Evolutionary conservation across 1,140 invertebrate species (phyloP), one percentile per base, ranked within the genome.

Genomic region (Euschistus heros): DNA sequence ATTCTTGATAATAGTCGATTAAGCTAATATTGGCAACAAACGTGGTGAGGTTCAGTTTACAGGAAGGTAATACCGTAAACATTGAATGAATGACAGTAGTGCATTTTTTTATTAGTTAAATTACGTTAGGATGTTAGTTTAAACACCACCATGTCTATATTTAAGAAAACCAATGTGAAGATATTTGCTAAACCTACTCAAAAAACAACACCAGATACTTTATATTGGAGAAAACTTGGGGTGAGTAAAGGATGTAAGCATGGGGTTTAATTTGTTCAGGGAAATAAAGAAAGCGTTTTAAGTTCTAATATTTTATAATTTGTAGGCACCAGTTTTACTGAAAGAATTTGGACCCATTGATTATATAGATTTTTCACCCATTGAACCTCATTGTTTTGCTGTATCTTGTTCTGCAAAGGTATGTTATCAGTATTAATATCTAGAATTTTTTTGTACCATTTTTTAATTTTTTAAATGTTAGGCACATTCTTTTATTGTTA

Each of bases 281-380:
- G n/a, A n/a, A n/a, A n/a, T n/a, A n/a, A n/a, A n/a, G n/a, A n/a
- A n/a, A n/a, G n/a, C n/a, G 54, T 62, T 46, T 57, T 15, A 67
- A 68, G 30, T 67, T 18, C 7, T 67, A 20, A 63, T 50, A 50
- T 50, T 71, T 68, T 71, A 73, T 67, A 64, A 68, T 63, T 84
- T 82, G 69, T 74, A 94, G 92, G 78, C 84, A 70, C 91, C 92
- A 59, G 86, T 92, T 6, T 81, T 93, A 52, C 81, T 94, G 0
- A 97, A 96, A 77, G 94, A 97, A 76, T 92, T 89, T 80, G 92
- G 92, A 44, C 82, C 88, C 0, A 90, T 97, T 37, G 91, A 94
- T 74, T 88, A 90, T 71, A 83, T 97, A 62, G 88, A 95, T 74
- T 93, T 97, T 74, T 91, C 89, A 70, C 88, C 89, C 8, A 78